A percentile compares a stretch with the other conserved stretches of the same genome.
These are phyloP conservation scores for Muscina levida DNA, from an alignment of 2,888 invertebrate species.

Conservation along the genomic window DNA sequence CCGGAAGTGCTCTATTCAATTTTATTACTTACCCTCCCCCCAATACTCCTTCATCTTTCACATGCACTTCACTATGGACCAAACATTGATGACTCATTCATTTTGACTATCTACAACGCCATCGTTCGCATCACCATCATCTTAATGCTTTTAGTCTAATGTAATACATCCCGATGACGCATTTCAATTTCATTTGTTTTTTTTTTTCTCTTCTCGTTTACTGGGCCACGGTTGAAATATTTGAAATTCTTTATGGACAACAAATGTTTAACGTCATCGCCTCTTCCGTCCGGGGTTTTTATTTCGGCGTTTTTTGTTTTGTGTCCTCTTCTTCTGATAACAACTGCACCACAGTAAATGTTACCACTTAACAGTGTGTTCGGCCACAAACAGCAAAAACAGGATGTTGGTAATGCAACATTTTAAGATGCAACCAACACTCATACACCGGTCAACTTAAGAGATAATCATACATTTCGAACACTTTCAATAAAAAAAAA, in stretches of 20 bases:
- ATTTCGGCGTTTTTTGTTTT: background rate
- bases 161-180: slow-evolving; percentile 51
- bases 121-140: background rate
- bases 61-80: too few relatives aligned
- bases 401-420: slow-evolving; percentile 64
- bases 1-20: too few relatives aligned
- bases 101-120: too few relatives aligned
- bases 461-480: slow-evolving; percentile 57
- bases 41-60: too few relatives aligned
- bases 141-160: slow-evolving; percentile 36
- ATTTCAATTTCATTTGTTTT: slow-evolving; percentile 31
- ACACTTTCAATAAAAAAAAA: slow-evolving; percentile 22
- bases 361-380: slow-evolving; percentile 59
- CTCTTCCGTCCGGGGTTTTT: background rate
- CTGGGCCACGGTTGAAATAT: slow-evolving; percentile 28
- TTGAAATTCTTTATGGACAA: slow-evolving; percentile 49
- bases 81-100: too few relatives aligned
- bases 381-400: slow-evolving; percentile 39
- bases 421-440: slow-evolving; percentile 27
- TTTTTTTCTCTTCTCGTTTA: background rate
- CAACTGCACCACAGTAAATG: slow-evolving; percentile 39
- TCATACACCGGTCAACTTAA: background rate
- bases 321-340: too few relatives aligned
- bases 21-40: too few relatives aligned
- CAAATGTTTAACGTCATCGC: slow-evolving; percentile 36